Evolutionary conservation across 2,113 vertebrate species (phyloP), one percentile per base, ranked within the genome.

Genomic region (Sceloporus tristichus): DNA sequence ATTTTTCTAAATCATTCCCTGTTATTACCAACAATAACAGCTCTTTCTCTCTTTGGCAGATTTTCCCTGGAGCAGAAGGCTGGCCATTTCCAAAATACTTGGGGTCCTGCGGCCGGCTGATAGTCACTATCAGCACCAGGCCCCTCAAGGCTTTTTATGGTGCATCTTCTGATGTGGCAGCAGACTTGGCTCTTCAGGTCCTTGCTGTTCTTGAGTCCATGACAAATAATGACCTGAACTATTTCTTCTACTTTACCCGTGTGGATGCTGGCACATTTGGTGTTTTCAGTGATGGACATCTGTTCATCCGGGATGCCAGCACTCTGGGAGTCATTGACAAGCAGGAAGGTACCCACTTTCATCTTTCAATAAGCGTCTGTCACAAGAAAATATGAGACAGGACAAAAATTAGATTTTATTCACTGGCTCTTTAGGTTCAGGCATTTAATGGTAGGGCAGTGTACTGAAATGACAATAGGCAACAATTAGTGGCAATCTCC

Each of bases 51-150:
- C 0, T 87, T 86, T 85, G 66, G 6, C 95, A 98, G 98, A 98
- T 98, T 94, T 98, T 98, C 84, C 98, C 98, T 0, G 94, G 96
- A 0, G 95, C 96, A 0, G 98, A 98, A 89, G 98, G 98, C 42
- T 98, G 98, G 97, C 98, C 98, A 0, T 97, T 98, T 92, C 96
- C 97, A 0, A 96, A 96, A 89, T 98, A 98, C 91, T 93, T 98
- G 88, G 98, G 97, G 59, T 97, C 98, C 65, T 98, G 98, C 0
- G 98, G 98, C 83, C 94, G 98, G 70, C 85, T 98, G 89, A 79
- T 97, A 82, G 93, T 98, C 89, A 97, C 96, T 5, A 95, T 95
- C 81, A 95, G 97, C 91, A 97, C 96, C 68, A 95, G 84, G 56
- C 95, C 96, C 1, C 88, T 98, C 89, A 95, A 91, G 0, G 95